phyloP scores from a whole-genome alignment of 2,888 invertebrate species.

The Dorcus hopei region DNA sequence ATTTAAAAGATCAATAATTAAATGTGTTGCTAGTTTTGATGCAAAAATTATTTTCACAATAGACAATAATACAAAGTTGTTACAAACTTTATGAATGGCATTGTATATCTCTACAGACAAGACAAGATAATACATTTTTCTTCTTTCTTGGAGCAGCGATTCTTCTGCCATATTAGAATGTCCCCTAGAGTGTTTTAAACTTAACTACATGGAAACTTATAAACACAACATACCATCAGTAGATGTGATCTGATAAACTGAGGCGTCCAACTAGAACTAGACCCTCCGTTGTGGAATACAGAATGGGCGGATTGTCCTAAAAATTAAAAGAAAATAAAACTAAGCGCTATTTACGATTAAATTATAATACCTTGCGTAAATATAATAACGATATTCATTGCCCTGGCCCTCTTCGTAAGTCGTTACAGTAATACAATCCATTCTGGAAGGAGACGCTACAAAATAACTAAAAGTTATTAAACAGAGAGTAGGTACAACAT shows the following conservation, averaged over 20 bases:
- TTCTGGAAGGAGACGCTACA: conserved; percentile 62
- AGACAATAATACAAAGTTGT: too few species aligned
- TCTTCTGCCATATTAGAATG: too few species aligned
- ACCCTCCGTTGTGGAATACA: conserved; percentile 60
- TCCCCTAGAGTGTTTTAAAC: too few species aligned
- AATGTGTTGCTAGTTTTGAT: too few species aligned
- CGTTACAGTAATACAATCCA: conserved; percentile 62
- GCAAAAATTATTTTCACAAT: too few species aligned
- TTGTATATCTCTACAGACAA: too few species aligned
- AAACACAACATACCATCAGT: neutral
- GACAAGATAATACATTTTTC: too few species aligned
- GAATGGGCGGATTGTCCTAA: conserved; percentile 57
- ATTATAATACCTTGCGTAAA: conserved; percentile 43
- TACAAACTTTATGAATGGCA: too few species aligned
- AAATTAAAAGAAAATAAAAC: neutral
- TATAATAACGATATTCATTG: conserved; percentile 46
- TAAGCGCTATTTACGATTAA: neutral
- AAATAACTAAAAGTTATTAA: conserved; percentile 42
- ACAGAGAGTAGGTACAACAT: too few species aligned
- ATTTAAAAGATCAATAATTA: too few species aligned
- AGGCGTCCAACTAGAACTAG: conserved; percentile 67
- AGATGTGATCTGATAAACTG: conserved; percentile 37
- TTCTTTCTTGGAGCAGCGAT: too few species aligned
- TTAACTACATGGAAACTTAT: too few species aligned
- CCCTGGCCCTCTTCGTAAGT: conserved; percentile 32